These are phyloP conservation scores for Coptodon rendalli DNA, from an alignment of 2,113 vertebrate species.

Conservation along the genomic window DNA sequence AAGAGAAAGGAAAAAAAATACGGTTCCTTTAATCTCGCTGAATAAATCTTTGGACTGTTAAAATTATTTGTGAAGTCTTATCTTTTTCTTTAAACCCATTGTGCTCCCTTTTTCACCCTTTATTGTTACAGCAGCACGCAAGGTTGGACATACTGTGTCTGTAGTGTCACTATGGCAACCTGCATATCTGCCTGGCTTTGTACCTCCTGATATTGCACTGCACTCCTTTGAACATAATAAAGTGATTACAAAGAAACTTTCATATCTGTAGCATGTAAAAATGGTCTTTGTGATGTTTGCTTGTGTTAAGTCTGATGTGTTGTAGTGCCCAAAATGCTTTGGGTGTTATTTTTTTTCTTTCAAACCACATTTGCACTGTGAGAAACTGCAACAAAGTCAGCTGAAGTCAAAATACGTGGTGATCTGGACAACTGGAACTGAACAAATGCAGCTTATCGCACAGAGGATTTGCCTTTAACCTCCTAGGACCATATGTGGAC, in stretches of 20 bases:
- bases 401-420: neutral
- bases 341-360: neutral
- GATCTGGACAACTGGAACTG: neutral
- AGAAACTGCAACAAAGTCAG: neutral
- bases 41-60: neutral
- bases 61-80: neutral
- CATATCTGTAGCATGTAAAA: neutral
- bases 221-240: neutral
- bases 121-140: neutral
- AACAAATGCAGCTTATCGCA: neutral
- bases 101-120: neutral
- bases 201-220: neutral
- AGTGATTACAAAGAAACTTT: neutral
- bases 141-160: neutral
- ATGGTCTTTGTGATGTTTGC: neutral
- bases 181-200: neutral
- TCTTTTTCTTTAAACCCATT: neutral
- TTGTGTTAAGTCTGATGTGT: neutral
- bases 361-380: neutral
- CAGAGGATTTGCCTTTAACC: neutral
- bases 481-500: neutral
- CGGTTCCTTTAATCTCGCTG: rapidly evolving
- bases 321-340: rapidly evolving
- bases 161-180: conserved; percentile 5
- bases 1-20: neutral